A percentile compares a stretch with the other conserved stretches of the same genome.
Conservation (phyloP, 2,797 vertebrate genomes). For the Eremophila alpestris region DNA sequence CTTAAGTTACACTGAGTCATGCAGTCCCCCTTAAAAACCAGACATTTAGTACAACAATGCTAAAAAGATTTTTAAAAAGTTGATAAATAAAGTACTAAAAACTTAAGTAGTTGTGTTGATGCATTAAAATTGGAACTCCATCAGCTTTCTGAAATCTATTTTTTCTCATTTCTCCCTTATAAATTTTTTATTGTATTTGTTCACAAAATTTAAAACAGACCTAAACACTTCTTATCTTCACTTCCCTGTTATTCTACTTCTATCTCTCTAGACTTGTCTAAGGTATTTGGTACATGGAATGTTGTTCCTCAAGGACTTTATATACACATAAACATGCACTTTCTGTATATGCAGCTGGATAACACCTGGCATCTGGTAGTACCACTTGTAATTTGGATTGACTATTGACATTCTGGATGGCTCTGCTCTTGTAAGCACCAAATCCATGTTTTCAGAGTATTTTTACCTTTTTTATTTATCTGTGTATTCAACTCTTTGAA, state of each 20-base stretch:
- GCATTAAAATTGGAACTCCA: not conserved
- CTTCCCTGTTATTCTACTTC: not conserved
- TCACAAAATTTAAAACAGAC: not conserved
- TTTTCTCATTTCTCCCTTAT: not conserved
- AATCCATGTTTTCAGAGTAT: not conserved
- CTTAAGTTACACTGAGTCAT: not conserved
- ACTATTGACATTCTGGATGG: not conserved
- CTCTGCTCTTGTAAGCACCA: not conserved
- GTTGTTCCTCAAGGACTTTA: not conserved
- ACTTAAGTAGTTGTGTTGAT: not conserved
- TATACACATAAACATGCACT: not conserved
- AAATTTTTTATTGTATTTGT: not conserved
- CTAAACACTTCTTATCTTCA: not conserved
- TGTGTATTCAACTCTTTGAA: not conserved
- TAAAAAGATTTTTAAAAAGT: not conserved
- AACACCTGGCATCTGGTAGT: not conserved
- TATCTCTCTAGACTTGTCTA: not conserved
- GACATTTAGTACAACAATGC: not conserved
- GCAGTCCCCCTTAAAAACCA: not conserved
- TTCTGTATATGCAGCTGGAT: not conserved
- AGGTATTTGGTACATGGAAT: not conserved
- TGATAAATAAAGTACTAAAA: not conserved
- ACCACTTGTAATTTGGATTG: not conserved
- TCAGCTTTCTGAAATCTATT: not conserved
- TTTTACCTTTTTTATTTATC: not conserved